Evolutionary conservation across 2,888 invertebrate species (phyloP), one percentile per base, ranked within the genome.

Genomic region (Drosophila emarginata): DNA sequence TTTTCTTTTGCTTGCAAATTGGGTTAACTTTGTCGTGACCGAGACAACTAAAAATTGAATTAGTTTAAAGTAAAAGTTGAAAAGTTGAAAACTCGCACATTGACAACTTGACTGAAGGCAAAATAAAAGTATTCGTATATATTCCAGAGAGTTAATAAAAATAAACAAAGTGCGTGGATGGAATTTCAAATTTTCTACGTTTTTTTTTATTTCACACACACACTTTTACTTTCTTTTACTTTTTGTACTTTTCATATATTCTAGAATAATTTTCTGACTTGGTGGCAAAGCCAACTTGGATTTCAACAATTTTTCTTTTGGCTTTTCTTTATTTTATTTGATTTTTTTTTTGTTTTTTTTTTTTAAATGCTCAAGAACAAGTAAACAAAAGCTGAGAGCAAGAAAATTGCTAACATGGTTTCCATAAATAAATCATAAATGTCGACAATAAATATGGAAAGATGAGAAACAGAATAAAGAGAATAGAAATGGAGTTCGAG

Each of bases 401-500:
- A 54, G 67, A 64, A 67, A 76, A 79, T 73, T 76, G 80, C 76
- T 58, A 63, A 68, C 65, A 67, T 66, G 81, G 74, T 45, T 69
- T 61, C 73, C 83, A 77, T 86, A 79, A 83, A 83, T 83, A 86
- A 83, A 86, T 83, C 86, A 86, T 83, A 83, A 83, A 64, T 77
- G 68, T 56, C 71, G 65, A 72, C 74, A 79, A 78, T 76, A 72
- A 78, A 68, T 72, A 78, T 14, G n/a, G 39, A 26, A 26, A 28
- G 50, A 28, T 1, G 54, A 15, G 37, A 21, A 18, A 12, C 4
- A 26, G n/a, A 54, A 12, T n/a, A 26, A 6, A 21, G 18, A 45
- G 9, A 32, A 32, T 51, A 12, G n/a, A 23, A 23, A 11, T 12
- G 26, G 4, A 18, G 11, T 9, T 18, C 3, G 54, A 36, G 2